A percentile compares a stretch with the other conserved stretches of the same genome.
These are phyloP conservation scores for Nymphalis c-album DNA, from an alignment of 2,888 invertebrate species.

Conservation along the genomic window DNA sequence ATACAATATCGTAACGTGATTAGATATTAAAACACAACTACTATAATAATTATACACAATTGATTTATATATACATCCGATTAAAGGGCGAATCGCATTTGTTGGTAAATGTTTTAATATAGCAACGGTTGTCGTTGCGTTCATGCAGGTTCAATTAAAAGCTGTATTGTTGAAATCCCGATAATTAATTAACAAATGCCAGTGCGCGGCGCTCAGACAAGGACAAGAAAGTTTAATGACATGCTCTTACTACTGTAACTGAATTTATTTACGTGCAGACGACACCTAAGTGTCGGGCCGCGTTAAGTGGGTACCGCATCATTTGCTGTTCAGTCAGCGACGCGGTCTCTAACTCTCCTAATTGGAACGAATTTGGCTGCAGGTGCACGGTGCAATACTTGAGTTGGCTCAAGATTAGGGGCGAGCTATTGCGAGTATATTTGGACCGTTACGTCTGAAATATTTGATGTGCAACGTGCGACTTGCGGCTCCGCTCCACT, in stretches of 20 bases:
- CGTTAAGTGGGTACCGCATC: slow-evolving; percentile 78
- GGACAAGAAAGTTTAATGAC: slow-evolving; percentile 78
- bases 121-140: slow-evolving; percentile 36
- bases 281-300: slow-evolving; percentile 73
- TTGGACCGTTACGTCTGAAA: slow-evolving; percentile 70
- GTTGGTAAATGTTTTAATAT: slow-evolving; percentile 16
- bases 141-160: slow-evolving; percentile 44
- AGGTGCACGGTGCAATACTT: slow-evolving; percentile 81
- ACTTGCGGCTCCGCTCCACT: slow-evolving; percentile 62
- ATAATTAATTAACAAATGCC: slow-evolving; percentile 70
- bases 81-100: slow-evolving; percentile 25
- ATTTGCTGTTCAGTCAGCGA: slow-evolving; percentile 78
- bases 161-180: slow-evolving; percentile 52
- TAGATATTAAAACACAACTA: not conserved
- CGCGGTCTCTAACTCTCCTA: slow-evolving; percentile 79
- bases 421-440: slow-evolving; percentile 76
- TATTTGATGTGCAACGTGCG: slow-evolving; percentile 75
- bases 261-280: slow-evolving; percentile 75
- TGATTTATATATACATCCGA: not conserved
- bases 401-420: slow-evolving; percentile 79
- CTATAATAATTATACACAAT: too few species aligned
- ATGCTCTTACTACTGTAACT: slow-evolving; percentile 70
- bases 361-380: slow-evolving; percentile 81
- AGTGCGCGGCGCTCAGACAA: slow-evolving; percentile 55
- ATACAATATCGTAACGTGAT: slow-evolving; percentile 3